Base-by-base conservation (phyloP, 2,113 vertebrate genomes). In the Cairina moschata region DNA sequence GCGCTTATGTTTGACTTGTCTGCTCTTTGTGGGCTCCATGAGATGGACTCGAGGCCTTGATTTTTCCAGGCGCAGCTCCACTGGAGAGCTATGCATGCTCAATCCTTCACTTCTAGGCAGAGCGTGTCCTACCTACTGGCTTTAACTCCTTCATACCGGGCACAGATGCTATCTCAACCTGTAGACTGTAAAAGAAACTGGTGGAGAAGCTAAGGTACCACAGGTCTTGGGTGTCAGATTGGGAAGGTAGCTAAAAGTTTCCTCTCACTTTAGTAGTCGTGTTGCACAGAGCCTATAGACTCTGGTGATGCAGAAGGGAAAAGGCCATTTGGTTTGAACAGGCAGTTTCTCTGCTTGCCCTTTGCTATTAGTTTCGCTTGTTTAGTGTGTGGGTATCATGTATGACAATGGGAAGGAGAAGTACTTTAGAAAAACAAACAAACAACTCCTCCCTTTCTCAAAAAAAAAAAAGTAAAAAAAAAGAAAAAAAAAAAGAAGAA, bases 391-490 rank as follows among this genome's bases (percentile, higher is more conserved):
- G 93, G 34, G 65, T 96, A 90, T 96, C 69, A 65, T 94, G 81
- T 62, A 93, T 79, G 83, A 91, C 86, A 96, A 94, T 92, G 63
- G 69, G 58, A 91, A 93, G 88, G 85, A 90, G 62, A 93, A 96
- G 80, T 96, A 86, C 52, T 97, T 83, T 75, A 96, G 72, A 95
- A 96, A 96, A 96, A 95, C 63, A 96, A 96, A 93, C 95, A 95
- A 93, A 76, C 66, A 72, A 73, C 94, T 85, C 93, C 94, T 82
- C 93, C 91, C 74, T 87, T 12, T 50, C 68, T 59, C 14, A 36
- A 52, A 14, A 34, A 25, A 48, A 67, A 50, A 23, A 40, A 3
- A 6, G 0, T 11, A 54, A 29, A 2, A 40, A 44, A 44, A 11
- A 31, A 58, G 22, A 8, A 8, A 32, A 20, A 4, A 20, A 32